Percentiles rank a stretch among this genome's conserved stretches.
These are phyloP conservation scores for Gastrophysa polygoni DNA, from an alignment of 2,888 invertebrate species.

Conservation along the genomic window DNA sequence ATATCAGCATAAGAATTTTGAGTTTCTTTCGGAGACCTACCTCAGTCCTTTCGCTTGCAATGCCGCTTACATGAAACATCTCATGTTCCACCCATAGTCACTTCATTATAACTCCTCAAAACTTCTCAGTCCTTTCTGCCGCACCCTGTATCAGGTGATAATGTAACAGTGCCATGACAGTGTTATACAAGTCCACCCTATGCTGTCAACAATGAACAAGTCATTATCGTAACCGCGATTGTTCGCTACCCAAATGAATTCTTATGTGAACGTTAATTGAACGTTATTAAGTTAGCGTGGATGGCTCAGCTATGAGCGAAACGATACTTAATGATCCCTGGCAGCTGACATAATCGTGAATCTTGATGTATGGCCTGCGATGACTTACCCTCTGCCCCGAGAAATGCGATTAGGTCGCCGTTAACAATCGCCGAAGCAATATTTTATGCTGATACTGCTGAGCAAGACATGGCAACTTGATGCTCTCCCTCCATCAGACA, in stretches of 20 bases:
- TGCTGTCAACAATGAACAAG: conserved; percentile 20
- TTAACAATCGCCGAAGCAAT: background rate
- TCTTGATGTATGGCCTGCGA: conserved; percentile 1
- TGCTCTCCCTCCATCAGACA: no score
- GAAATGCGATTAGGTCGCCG: background rate
- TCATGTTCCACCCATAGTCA: background rate
- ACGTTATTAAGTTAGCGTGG: conserved; percentile 20
- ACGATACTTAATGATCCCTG: conserved; percentile 24
- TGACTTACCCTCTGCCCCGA: background rate
- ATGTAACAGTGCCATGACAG: no score
- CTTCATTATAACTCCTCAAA: no score
- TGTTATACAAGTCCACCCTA: conserved; percentile 6
- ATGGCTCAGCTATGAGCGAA: conserved; percentile 7
- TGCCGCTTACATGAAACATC: no score
- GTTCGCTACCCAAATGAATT: conserved; percentile 18
- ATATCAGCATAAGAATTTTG: no score
- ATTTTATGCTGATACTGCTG: background rate
- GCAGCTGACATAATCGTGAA: conserved; percentile 17
- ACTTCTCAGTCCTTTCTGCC: no score
- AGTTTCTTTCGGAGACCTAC: no score
- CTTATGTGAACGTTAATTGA: conserved; percentile 20
- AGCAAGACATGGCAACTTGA: background rate
- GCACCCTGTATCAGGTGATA: no score
- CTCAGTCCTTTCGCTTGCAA: no score
- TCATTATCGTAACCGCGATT: conserved; percentile 18